These are phyloP conservation scores for Hypselothyrea guttata DNA, from an alignment of 2,888 invertebrate genomes.

Conservation along the genomic window DNA sequence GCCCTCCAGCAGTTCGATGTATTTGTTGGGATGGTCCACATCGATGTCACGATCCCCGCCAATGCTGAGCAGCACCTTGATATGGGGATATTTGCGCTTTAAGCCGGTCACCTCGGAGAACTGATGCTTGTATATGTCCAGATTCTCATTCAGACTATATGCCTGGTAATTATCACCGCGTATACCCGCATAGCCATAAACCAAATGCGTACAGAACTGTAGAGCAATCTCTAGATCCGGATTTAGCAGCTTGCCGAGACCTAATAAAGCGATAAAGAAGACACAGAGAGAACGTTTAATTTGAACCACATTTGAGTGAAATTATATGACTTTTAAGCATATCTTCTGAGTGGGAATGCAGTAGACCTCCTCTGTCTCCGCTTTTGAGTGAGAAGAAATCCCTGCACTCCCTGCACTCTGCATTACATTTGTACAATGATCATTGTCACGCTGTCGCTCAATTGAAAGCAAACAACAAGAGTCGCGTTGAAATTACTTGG, in stretches of 20 bases:
- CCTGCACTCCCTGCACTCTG: constrained; percentile 8
- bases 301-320: constrained; percentile 19
- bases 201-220: constrained; percentile 89
- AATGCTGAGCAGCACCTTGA: constrained; percentile 89
- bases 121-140: constrained; percentile 88
- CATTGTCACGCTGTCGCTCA: constrained; percentile 61
- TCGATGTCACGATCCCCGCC: constrained; percentile 89
- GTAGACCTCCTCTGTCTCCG: constrained; percentile 7
- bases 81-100: constrained; percentile 86
- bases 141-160: constrained; percentile 87
- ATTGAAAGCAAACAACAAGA: constrained; percentile 57
- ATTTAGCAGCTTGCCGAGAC: constrained; percentile 89
- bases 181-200: constrained; percentile 91
- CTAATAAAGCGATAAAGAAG: constrained; percentile 81
- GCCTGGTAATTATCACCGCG: constrained; percentile 87
- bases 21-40: constrained; percentile 85
- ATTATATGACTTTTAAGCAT: constrained; percentile 4
- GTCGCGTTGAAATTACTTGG: constrained; percentile 21
- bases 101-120: constrained; percentile 88
- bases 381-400: constrained; percentile 2
- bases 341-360: neutral
- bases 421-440: constrained; percentile 16
- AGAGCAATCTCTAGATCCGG: constrained; percentile 88
- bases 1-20: constrained; percentile 88
- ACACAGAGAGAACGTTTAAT: neutral